phyloP scores from a whole-genome alignment of 1,140 invertebrate species.

The Lordiphosa stackelbergi region DNA sequence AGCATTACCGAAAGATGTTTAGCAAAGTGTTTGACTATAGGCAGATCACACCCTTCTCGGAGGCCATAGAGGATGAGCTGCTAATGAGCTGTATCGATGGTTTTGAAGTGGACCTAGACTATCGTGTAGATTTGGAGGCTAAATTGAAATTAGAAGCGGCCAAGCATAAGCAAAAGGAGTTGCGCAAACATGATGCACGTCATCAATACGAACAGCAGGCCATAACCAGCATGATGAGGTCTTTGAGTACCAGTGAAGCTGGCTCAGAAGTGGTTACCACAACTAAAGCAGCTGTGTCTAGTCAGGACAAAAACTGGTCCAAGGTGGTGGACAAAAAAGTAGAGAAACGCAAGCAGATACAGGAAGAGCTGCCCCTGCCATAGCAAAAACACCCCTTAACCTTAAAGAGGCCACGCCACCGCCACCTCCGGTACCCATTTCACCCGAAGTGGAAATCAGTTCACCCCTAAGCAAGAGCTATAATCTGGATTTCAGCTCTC shows the following conservation, averaged over 20 bases:
- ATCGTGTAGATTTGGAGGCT: constrained; percentile 61
- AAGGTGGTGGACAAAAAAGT: constrained; percentile 71
- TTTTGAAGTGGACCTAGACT: constrained; percentile 71
- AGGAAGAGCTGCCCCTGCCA: constrained; percentile 48
- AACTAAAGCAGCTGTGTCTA: neutral
- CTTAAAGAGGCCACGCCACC: constrained; percentile 38
- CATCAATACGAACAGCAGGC: constrained; percentile 69
- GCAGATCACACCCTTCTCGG: constrained; percentile 80
- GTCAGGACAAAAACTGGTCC: constrained; percentile 58
- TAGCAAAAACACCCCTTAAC: constrained; percentile 25
- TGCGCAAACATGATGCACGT: constrained; percentile 52
- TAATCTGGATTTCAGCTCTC: constrained; percentile 62
- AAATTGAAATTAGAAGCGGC: constrained; percentile 26
- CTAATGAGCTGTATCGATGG: constrained; percentile 77
- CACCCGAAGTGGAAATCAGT: constrained; percentile 21
- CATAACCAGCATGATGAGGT: constrained; percentile 66
- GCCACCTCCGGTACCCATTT: constrained; percentile 6
- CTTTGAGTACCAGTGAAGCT: constrained; percentile 48
- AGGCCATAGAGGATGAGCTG: constrained; percentile 78
- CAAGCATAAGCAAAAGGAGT: constrained; percentile 58
- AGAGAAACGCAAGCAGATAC: constrained; percentile 59
- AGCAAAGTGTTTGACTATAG: constrained; percentile 74
- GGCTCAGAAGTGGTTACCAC: constrained; percentile 13
- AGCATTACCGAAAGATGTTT: constrained; percentile 79
- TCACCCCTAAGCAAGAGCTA: constrained; percentile 51